Percentiles rank a stretch among this genome's conserved stretches.
These are phyloP conservation scores for Campylorhamphus procurvoides DNA, from an alignment of 2,113 vertebrate species.

Conservation along the genomic window DNA sequence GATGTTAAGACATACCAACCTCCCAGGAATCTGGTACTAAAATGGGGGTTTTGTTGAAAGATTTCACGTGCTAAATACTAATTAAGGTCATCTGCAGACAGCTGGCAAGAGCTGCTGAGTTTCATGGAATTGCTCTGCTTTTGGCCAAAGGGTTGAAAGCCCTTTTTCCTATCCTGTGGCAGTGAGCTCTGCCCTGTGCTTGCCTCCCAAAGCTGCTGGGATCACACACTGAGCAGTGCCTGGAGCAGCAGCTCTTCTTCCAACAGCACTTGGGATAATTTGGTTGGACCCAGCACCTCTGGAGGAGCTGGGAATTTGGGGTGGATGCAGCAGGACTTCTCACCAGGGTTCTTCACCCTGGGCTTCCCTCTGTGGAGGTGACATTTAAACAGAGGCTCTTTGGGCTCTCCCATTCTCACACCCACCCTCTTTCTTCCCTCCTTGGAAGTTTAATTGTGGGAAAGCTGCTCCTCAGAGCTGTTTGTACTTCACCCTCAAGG, in stretches of 20 bases:
- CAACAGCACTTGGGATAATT: rapidly evolving
- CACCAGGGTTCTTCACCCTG: neutral
- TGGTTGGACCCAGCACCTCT: rapidly evolving
- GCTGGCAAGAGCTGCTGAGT: neutral
- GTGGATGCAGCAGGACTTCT: neutral
- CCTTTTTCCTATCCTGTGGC: neutral
- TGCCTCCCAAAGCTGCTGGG: rapidly evolving
- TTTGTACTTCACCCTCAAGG: conserved; percentile 49
- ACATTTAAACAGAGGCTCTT: neutral
- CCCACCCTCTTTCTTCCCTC: neutral
- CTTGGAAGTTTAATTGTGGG: conserved; percentile 35
- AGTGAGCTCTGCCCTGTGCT: neutral
- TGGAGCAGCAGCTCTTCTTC: neutral
- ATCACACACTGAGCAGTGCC: rapidly evolving
- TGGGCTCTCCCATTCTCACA: neutral
- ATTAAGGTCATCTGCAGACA: neutral
- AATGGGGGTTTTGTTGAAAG: neutral
- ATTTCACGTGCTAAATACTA: neutral
- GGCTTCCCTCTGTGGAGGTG: neutral
- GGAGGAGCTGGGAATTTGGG: neutral
- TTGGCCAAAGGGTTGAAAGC: neutral
- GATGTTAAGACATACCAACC: neutral
- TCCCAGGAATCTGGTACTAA: neutral
- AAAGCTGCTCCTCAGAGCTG: neutral
- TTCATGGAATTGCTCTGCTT: neutral